phyloP scores from a whole-genome alignment of 2,888 invertebrate species.

The Melinopterus prodromus region DNA sequence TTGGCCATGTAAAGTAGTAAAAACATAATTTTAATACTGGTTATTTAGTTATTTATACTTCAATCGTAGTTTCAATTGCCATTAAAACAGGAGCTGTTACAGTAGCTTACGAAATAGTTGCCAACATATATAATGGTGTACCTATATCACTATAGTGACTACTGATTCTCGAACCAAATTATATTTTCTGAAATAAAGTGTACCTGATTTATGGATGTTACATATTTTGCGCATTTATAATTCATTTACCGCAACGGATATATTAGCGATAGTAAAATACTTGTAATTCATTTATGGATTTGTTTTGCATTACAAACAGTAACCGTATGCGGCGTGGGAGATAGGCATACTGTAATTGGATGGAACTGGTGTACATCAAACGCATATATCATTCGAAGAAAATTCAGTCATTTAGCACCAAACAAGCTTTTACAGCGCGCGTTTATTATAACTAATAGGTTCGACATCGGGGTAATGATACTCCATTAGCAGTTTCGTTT shows the following conservation, averaged over 20 bases:
- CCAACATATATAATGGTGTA: no score
- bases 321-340: background rate
- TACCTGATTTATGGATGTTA: background rate
- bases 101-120: no score
- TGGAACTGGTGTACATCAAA: background rate
- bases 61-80: no score
- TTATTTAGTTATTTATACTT: no score
- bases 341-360: background rate
- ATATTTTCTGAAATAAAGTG: background rate
- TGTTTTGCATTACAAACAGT: background rate
- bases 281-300: conserved; percentile 4
- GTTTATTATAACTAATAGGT: conserved; percentile 22
- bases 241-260: background rate
- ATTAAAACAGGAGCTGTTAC: no score
- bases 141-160: no score
- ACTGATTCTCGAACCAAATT: background rate
- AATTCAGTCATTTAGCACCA: conserved; percentile 14
- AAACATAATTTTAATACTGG: no score
- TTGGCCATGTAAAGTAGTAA: no score
- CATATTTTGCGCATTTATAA: background rate
- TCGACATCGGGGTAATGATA: conserved; percentile 23
- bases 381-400: conserved; percentile 22
- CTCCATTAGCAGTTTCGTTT: conserved; percentile 21
- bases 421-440: conserved; percentile 21
- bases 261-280: background rate